Percentiles rank a stretch among this genome's conserved stretches.
Evolutionary conservation across 2,888 invertebrate species (phyloP).

Genomic region (Parnassius orleans): DNA sequence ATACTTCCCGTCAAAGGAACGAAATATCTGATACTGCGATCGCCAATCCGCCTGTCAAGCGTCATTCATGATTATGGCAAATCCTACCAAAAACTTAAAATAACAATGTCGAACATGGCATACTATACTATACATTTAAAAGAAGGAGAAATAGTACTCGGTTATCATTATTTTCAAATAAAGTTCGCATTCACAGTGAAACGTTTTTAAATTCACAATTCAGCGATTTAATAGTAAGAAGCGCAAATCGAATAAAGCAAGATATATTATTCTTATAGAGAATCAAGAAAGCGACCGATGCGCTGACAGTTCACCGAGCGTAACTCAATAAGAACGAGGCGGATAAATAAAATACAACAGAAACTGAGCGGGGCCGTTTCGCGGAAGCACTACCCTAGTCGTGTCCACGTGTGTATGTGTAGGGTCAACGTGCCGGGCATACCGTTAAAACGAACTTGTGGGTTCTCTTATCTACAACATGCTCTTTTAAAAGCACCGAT

Average conservation of each 20-base stretch:
- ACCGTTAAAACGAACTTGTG: slow-evolving; percentile 45
- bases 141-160: too few species aligned
- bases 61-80: too few species aligned
- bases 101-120: too few species aligned
- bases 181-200: slow-evolving; percentile 35
- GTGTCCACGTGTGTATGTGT: slow-evolving; percentile 36
- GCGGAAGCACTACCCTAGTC: slow-evolving; percentile 10
- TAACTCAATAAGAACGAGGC: slow-evolving; percentile 45
- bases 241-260: slow-evolving; percentile 44
- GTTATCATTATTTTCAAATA: slow-evolving; percentile 4
- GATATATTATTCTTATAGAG: slow-evolving; percentile 37
- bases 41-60: too few species aligned
- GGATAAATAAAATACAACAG: slow-evolving; percentile 39
- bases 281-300: slow-evolving; percentile 39
- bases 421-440: slow-evolving; percentile 48
- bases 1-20: too few species aligned
- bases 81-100: too few species aligned
- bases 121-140: too few species aligned
- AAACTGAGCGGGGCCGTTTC: slow-evolving; percentile 36
- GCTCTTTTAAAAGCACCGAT: slow-evolving; percentile 12
- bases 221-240: slow-evolving; percentile 40
- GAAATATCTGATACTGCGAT: too few species aligned
- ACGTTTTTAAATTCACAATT: slow-evolving; percentile 38
- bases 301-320: slow-evolving; percentile 44
- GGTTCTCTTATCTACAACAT: slow-evolving; percentile 12